phyloP scores from a whole-genome alignment of 2,113 vertebrate species.

The Xiphophorus hellerii region DNA sequence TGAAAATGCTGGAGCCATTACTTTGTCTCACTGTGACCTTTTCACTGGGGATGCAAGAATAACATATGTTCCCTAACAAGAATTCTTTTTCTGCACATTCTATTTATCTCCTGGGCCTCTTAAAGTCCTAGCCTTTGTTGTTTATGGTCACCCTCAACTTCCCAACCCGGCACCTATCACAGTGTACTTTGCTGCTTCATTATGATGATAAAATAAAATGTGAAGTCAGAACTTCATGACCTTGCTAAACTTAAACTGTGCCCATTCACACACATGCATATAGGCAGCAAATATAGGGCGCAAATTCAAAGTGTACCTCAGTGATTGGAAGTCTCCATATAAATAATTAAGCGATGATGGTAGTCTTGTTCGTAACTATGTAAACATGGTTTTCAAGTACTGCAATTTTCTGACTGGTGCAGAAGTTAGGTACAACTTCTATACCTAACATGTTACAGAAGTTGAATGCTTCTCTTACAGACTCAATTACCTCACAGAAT shows the following conservation, averaged over 20 bases:
- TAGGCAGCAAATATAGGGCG: constrained; percentile 36
- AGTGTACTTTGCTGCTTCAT: constrained; percentile 52
- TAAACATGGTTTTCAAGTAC: constrained; percentile 33
- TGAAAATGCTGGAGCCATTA: constrained; percentile 64
- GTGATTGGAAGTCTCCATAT: constrained; percentile 39
- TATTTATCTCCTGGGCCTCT: constrained; percentile 63
- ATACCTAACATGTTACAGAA: background rate
- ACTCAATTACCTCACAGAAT: background rate
- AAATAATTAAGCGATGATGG: constrained; percentile 60
- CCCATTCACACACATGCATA: constrained; percentile 38
- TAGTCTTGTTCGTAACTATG: constrained; percentile 25
- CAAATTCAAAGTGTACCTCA: constrained; percentile 42
- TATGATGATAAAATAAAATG: constrained; percentile 61
- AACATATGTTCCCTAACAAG: constrained; percentile 72
- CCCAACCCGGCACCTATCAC: constrained; percentile 49
- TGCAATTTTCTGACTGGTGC: constrained; percentile 5
- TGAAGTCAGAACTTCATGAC: constrained; percentile 43
- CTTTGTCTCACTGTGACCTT: constrained; percentile 74
- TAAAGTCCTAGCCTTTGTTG: constrained; percentile 64
- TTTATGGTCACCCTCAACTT: constrained; percentile 70
- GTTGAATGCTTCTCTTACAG: constrained; percentile 18
- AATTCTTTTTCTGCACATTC: constrained; percentile 53
- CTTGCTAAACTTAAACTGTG: constrained; percentile 33
- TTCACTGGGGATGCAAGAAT: constrained; percentile 54
- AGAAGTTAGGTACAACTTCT: no score